Conservation (phyloP, 2,797 vertebrate genomes). For the Dicrostonyx torquatus region DNA sequence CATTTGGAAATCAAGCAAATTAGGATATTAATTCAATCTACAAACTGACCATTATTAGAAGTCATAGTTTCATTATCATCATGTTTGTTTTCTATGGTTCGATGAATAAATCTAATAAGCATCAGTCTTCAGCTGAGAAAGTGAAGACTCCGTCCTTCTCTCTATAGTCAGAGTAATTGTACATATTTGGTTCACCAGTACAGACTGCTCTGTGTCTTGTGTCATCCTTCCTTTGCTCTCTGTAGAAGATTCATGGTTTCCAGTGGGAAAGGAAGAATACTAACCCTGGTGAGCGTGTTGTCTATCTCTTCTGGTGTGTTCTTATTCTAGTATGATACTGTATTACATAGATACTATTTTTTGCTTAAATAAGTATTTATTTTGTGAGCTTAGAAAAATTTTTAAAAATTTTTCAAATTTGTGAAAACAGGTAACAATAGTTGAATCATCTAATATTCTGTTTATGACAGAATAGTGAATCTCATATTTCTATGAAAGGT, state of each 20-base stretch:
- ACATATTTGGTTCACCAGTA: neutral
- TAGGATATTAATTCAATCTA: constrained; percentile 14
- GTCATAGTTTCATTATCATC: constrained; percentile 21
- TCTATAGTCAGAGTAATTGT: neutral
- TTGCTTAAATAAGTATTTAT: neutral
- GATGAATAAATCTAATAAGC: constrained; percentile 17
- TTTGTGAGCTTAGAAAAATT: neutral
- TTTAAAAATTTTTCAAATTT: constrained; percentile 37
- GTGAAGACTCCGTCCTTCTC: neutral
- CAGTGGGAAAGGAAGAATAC: neutral
- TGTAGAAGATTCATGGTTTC: neutral
- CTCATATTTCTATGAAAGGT: neutral
- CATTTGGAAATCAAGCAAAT: neutral
- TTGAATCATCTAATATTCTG: neutral
- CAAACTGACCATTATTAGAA: neutral
- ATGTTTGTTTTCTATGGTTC: constrained; percentile 16
- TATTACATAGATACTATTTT: constrained; percentile 5
- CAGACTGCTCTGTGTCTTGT: neutral
- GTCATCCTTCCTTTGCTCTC: neutral
- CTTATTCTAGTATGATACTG: neutral
- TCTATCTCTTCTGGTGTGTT: neutral
- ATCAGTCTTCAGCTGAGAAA: neutral
- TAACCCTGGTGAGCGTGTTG: neutral
- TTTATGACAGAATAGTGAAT: neutral
- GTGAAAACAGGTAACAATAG: neutral